Base-by-base conservation (phyloP, 2,113 vertebrate genomes). In the Gobio gobio region DNA sequence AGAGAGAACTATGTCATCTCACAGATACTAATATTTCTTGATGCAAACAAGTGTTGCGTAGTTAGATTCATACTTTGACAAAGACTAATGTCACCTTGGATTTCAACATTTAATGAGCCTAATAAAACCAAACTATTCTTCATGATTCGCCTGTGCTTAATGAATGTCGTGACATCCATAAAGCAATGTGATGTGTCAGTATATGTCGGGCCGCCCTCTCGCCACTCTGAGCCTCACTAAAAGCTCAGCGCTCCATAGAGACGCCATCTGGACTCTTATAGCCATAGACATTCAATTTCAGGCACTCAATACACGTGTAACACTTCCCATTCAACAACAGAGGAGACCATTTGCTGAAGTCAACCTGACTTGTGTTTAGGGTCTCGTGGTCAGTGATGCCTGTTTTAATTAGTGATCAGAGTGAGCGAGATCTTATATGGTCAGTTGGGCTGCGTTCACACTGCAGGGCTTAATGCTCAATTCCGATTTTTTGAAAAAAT, bases 1-100 rank as follows among this genome's bases (percentile, higher is more conserved):
- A 93, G 88, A 45, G 29, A 81, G 9, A 87, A 74, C 4, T 29
- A 12, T 51, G 43, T 26, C 24, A 51, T 18, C 43, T 49, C 20
- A n/a, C 76, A 78, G 3, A 43, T 5, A 72, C 22, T 49, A 14
- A 47, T 47, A 47, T 49, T 24, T 74, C 4, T 1, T n/a, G 10
- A 72, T 43, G 36, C 66, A 72, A n/a, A 72, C 10, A 43, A 43
- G 68, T n/a, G 36, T 72, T 70, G 9, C 10, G 8, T 4, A 22
- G 33, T 43, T 40, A 40, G 4, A 45, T 45, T 14, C 22, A 13
- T 24, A 16, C 43, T 26, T 74, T 74, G 70, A 47, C n/a, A 49
- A 45, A 45, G 12, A 24, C 70, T 26, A 47, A 13, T 24, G 72
- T 74, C 72, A 74, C 72, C 72, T 74, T 49, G n/a, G 12, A 47